A percentile compares a stretch with the other conserved stretches of the same genome.
Conservation (phyloP, 2,113 vertebrate species). For the Ciconia stormi region DNA sequence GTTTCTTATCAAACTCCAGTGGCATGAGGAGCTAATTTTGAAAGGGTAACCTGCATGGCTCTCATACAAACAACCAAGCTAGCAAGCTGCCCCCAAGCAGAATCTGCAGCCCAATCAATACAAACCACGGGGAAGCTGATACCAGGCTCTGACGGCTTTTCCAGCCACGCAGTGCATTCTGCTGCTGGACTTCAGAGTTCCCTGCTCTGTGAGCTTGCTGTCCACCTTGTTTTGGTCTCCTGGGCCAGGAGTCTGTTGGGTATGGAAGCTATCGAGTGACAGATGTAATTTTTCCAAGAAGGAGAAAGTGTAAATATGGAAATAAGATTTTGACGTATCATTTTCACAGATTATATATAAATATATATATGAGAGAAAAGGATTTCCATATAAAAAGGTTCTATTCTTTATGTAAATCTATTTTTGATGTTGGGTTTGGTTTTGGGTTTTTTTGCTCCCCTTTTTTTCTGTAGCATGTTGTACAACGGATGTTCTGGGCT, state of each 20-base stretch:
- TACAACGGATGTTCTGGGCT: conserved; percentile 71
- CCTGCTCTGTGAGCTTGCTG: not conserved
- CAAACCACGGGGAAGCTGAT: not conserved
- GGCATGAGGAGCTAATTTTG: conserved; percentile 88
- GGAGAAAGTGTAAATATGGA: conserved; percentile 76
- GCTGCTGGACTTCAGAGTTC: not conserved
- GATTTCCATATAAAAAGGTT: conserved; percentile 71
- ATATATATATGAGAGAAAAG: conserved; percentile 62
- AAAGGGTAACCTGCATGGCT: conserved; percentile 92
- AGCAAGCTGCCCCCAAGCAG: conserved; percentile 71
- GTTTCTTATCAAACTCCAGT: conserved; percentile 76
- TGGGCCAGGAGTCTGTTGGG: conserved; percentile 49
- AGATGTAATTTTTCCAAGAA: conserved; percentile 63
- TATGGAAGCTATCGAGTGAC: conserved; percentile 47
- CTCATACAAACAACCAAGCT: conserved; percentile 74
- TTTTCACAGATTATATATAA: conserved; percentile 78
- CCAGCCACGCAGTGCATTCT: not conserved
- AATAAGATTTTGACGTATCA: conserved; percentile 80
- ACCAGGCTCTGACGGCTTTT: not conserved
- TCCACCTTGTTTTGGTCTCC: not conserved
- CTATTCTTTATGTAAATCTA: conserved; percentile 70
- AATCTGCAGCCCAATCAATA: conserved; percentile 47
- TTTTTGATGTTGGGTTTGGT: conserved; percentile 58
- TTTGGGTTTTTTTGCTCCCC: conserved; percentile 43
- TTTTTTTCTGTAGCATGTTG: conserved; percentile 78